Base-by-base conservation (phyloP, 2,113 vertebrate genomes). In the Pluvialis apricaria region DNA sequence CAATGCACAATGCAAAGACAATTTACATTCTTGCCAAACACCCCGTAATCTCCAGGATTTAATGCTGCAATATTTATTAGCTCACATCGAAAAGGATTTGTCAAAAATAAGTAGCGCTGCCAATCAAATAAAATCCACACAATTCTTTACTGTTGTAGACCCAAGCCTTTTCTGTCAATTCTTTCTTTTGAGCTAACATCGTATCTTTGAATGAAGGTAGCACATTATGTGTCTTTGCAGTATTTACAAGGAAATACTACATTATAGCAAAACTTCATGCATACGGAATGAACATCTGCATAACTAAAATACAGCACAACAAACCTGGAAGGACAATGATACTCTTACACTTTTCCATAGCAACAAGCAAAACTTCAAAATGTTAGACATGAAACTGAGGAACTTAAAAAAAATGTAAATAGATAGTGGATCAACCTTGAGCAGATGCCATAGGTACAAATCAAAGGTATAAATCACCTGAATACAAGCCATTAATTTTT, bases 21-120 rank as follows among this genome's bases (percentile, higher is more conserved):
- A 71, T 66, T 69, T 26, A 15, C 52, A 54, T 76, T 47, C 82
- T n/a, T 34, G 45, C 54, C 68, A 62, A 88, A 85, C 32, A 51
- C 64, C 20, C 24, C 3, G 47, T 64, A 77, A 94, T 88, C 93
- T 93, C 36, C 58, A n/a, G 78, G 87, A 79, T 70, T 91, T 82
- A 76, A 76, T 49, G 85, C 36, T 58, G 66, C 60, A 61, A 31
- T 80, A 45, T 72, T 79, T 93, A 93, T 82, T 82, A 82, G 62
- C 78, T 70, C 10, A 2, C 70, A 80, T 91, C 82, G 88, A 38
- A 91, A 93, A 54, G 62, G 90, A 95, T 93, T 95, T 92, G 45
- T 88, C 78, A 82, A 73, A 94, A 94, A 58, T 73, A 82, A 76
- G 69, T 38, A 88, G 58, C 0, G 0, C 44, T 88, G 92, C 31